Percentiles rank a stretch among this genome's conserved stretches.
phyloP scores from a whole-genome alignment of 2,888 invertebrate genomes.

The Strigamia crassipes region DNA sequence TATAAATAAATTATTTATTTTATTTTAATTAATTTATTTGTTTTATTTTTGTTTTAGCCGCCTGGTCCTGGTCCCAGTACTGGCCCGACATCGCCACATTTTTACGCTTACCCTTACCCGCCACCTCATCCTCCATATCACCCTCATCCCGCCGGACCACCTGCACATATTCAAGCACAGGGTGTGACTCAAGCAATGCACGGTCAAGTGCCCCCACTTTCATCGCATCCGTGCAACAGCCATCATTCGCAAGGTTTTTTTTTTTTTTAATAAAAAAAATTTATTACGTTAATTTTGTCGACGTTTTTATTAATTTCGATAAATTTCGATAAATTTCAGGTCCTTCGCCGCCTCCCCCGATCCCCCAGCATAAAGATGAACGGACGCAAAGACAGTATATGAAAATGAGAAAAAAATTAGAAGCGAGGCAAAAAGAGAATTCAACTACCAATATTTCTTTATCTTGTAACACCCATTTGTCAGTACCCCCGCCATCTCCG shows the following conservation, averaged over 20 bases:
- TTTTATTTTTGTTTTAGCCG: constrained; percentile 49
- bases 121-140: constrained; percentile 46
- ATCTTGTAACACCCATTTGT: constrained; percentile 54
- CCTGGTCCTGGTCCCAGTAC: constrained; percentile 48
- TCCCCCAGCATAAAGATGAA: constrained; percentile 70
- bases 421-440: constrained; percentile 64
- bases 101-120: constrained; percentile 50
- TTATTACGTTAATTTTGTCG: constrained; percentile 1
- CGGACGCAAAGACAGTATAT: constrained; percentile 76
- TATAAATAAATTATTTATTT: not conserved
- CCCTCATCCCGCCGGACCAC: constrained; percentile 50
- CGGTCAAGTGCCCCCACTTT: constrained; percentile 48
- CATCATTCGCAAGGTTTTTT: constrained; percentile 51
- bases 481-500: constrained; percentile 53
- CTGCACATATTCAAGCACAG: constrained; percentile 48
- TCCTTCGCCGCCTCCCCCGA: constrained; percentile 50
- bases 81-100: constrained; percentile 49
- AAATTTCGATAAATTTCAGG: constrained; percentile 49
- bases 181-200: constrained; percentile 50
- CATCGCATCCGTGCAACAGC: constrained; percentile 52
- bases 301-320: not conserved
- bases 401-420: constrained; percentile 70
- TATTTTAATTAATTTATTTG: not conserved
- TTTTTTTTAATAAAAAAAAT: not conserved
- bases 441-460: constrained; percentile 39